A percentile compares a stretch with the other conserved stretches of the same genome.
Evolutionary conservation across 2,797 vertebrate species (phyloP).

Genomic region (Falco berigora): DNA sequence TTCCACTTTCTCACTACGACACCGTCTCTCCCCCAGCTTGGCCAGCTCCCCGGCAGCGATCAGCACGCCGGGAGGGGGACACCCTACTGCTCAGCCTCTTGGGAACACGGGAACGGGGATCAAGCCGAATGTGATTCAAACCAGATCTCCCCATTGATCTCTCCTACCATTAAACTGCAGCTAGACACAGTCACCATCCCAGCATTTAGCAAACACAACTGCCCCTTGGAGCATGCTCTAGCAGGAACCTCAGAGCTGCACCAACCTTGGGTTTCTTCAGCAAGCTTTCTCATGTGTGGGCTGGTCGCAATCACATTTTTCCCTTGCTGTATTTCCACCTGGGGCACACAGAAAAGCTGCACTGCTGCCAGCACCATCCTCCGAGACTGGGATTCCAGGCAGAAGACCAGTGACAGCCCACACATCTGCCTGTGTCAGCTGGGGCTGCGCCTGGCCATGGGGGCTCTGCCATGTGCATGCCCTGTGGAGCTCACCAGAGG

Average conservation of each 20-base stretch:
- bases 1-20: background rate
- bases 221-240: background rate
- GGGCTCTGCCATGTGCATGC: accelerated
- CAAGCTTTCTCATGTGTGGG: background rate
- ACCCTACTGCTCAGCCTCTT: background rate
- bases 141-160: background rate
- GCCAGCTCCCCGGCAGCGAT: background rate
- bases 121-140: accelerated
- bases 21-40: background rate
- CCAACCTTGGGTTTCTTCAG: background rate
- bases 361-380: background rate
- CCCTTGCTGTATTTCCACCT: background rate
- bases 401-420: background rate
- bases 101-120: background rate
- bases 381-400: background rate
- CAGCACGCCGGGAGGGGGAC: background rate
- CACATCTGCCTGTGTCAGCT: no score
- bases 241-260: background rate
- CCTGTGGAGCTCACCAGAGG: background rate
- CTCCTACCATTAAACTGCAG: background rate
- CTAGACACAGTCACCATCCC: background rate
- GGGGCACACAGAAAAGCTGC: background rate
- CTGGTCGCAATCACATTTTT: background rate
- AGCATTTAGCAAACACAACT: background rate
- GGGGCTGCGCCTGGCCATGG: background rate